These are phyloP conservation scores for Cybosia mesomella DNA, from an alignment of 2,888 invertebrate species.

Conservation along the genomic window DNA sequence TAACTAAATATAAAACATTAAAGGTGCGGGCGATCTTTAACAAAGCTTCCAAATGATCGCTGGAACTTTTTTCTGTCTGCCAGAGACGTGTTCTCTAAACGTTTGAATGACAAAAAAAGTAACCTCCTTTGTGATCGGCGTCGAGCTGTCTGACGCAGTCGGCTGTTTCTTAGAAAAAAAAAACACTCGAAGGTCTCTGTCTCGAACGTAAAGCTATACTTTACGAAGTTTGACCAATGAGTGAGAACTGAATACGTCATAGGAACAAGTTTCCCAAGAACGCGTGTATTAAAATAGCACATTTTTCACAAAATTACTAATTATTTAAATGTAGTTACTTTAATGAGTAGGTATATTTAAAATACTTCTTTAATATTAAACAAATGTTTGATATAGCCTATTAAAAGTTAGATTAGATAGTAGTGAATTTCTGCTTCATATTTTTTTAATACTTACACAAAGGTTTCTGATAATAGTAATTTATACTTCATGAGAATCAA, in stretches of 20 bases:
- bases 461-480: too few species aligned
- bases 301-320: neutral
- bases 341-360: too few species aligned
- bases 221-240: constrained; percentile 27
- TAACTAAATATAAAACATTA: constrained; percentile 73
- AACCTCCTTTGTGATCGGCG: constrained; percentile 80
- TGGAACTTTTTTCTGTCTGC: constrained; percentile 71
- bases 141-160: constrained; percentile 81
- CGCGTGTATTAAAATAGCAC: neutral
- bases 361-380: too few species aligned
- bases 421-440: too few species aligned
- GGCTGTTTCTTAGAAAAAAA: constrained; percentile 76
- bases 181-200: constrained; percentile 54
- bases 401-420: too few species aligned
- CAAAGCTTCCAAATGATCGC: constrained; percentile 72
- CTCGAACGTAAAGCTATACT: constrained; percentile 41
- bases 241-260: constrained; percentile 22
- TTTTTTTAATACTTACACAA: too few species aligned
- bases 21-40: constrained; percentile 67
- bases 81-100: constrained; percentile 71
- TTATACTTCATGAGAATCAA: neutral
- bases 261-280: constrained; percentile 1
- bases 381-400: too few species aligned
- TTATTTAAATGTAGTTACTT: too few species aligned
- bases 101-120: constrained; percentile 74